Evolutionary conservation across 2,797 vertebrate species (phyloP).

Genomic region (Peromyscus aztecus): DNA sequence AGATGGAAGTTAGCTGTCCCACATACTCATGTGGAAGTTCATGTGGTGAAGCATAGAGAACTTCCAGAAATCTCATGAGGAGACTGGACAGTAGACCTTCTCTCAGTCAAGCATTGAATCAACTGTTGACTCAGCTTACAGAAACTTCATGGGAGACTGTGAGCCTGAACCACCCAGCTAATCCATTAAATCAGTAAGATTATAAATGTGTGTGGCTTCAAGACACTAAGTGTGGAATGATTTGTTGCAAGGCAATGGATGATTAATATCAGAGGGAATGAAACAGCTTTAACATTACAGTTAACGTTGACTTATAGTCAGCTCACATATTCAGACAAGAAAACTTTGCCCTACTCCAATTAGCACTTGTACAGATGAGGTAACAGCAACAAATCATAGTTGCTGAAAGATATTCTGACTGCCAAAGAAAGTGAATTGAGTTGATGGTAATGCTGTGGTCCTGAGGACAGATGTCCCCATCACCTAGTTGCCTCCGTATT

Average conservation of each 20-base stretch:
- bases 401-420: neutral
- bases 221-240: neutral
- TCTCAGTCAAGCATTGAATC: neutral
- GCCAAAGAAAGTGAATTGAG: neutral
- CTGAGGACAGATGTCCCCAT: neutral
- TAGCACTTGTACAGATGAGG: neutral
- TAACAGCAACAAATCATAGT: neutral
- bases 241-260: neutral
- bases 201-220: neutral
- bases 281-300: neutral
- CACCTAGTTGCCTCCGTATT: fast-evolving
- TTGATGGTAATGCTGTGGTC: neutral
- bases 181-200: neutral
- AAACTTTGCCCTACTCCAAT: neutral
- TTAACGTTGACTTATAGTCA: neutral
- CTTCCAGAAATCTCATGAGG: neutral
- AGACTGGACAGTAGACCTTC: neutral
- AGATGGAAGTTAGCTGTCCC: neutral
- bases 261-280: neutral
- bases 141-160: neutral
- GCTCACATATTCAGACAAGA: neutral
- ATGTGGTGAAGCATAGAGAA: neutral
- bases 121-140: neutral
- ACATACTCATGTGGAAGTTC: neutral
- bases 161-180: neutral